These are phyloP conservation scores for Microplitis manilae DNA, from an alignment of 2,888 invertebrate genomes.

Conservation along the genomic window DNA sequence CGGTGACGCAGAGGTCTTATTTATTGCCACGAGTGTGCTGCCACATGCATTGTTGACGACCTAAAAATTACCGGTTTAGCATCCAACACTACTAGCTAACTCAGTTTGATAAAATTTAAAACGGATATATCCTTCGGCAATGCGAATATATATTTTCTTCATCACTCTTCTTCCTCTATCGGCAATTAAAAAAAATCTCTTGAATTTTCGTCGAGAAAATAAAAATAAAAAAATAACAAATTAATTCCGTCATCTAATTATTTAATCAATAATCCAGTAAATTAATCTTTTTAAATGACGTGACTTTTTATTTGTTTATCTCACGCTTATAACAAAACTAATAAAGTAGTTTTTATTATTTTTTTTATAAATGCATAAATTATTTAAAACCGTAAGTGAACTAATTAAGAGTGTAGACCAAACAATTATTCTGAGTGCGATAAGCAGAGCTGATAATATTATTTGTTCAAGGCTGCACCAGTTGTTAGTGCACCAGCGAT, in stretches of 20 bases:
- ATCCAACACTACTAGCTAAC: constrained; percentile 13
- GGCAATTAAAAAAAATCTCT: background rate
- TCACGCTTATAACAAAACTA: background rate
- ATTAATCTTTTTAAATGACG: background rate
- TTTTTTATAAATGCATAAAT: background rate
- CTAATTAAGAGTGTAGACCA: constrained; percentile 11
- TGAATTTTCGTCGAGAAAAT: background rate
- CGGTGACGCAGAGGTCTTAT: constrained; percentile 41
- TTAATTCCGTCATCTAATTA: background rate
- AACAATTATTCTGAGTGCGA: constrained; percentile 25
- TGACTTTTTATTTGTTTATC: background rate
- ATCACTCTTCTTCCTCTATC: background rate
- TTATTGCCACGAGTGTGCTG: constrained; percentile 39
- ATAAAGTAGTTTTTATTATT: background rate
- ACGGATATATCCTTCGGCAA: background rate
- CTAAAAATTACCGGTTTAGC: constrained; percentile 21
- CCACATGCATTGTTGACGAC: constrained; percentile 19
- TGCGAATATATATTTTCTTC: background rate
- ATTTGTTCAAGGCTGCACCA: background rate
- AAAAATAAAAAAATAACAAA: background rate
- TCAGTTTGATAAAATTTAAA: background rate
- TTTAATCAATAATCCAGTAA: background rate
- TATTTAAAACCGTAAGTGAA: background rate
- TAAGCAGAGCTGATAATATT: constrained; percentile 31
- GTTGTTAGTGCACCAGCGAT: constrained; percentile 12